Percentiles rank a stretch among this genome's conserved stretches.
Evolutionary conservation across 2,113 vertebrate genomes (phyloP).

Genomic region (Ptilorrhoa leucosticta): DNA sequence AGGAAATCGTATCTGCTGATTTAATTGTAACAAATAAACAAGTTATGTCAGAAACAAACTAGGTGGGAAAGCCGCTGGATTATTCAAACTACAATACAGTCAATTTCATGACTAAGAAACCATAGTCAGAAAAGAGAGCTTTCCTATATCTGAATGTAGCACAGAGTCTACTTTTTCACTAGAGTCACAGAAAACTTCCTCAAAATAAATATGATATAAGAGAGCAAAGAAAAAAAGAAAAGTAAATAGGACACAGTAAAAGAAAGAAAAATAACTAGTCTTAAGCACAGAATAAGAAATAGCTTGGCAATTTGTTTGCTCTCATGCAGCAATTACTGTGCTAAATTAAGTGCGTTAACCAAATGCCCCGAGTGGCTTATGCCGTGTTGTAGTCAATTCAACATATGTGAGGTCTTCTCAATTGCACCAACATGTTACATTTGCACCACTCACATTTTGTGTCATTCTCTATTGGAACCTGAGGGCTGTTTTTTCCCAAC

Average conservation of each 20-base stretch:
- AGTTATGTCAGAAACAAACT: neutral
- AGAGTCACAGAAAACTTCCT: neutral
- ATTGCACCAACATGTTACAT: constrained; percentile 2
- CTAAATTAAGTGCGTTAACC: constrained; percentile 37
- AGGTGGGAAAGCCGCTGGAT: accelerated
- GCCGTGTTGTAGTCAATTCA: constrained; percentile 9
- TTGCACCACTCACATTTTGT: neutral
- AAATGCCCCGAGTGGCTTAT: constrained; percentile 19
- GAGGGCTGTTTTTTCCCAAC: neutral
- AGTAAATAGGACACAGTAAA: neutral
- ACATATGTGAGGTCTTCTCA: constrained; percentile 43
- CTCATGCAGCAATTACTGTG: constrained; percentile 23
- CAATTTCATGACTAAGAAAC: neutral
- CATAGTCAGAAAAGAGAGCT: neutral
- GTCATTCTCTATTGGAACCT: neutral
- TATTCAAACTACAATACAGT: neutral
- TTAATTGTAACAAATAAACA: neutral
- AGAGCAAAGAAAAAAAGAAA: neutral
- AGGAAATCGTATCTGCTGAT: neutral
- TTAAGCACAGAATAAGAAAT: neutral
- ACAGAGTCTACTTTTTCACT: neutral
- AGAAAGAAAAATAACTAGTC: neutral
- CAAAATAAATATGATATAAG: neutral
- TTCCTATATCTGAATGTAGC: neutral
- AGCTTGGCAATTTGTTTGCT: constrained; percentile 7